Evolutionary conservation across 2,797 vertebrate genomes (phyloP), one percentile per base, ranked within the genome.

Genomic region (Harpagifer antarcticus): DNA sequence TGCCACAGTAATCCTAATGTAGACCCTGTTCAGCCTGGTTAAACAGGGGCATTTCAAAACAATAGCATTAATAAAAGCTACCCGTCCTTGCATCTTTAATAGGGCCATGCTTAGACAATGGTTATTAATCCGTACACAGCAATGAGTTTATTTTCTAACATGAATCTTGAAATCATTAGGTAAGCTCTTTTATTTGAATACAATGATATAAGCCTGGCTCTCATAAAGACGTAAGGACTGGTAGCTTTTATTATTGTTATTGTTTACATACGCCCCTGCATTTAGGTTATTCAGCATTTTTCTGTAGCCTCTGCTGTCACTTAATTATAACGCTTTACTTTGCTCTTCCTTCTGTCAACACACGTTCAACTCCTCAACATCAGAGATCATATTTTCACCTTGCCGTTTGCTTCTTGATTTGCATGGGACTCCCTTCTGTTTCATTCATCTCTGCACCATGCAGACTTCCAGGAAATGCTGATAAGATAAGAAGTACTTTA

Each of bases 1-100:
- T 72, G 23, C 17, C 55, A 55, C 42, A 81, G 50, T 48, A 55
- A 65, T 52, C 61, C 61, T 53, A 43, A 68, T 19, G 48, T 59
- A 13, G 31, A 33, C 27, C 58, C 2, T 0, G 15, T 9, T 5
- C 44, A 31, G 13, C 56, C 53, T 67, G 56, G 57, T 65, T 61
- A 52, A 69, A 72, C 8, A 20, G 3, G n/a, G 42, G n/a, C 0
- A 0, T 76, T 27, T 5, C 5, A 49, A 61, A 62, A 44, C 43
- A 43, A 70, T 37, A 23, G n/a, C 45, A n/a, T 72, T 60, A 72
- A 75, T 72, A 54, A 68, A 50, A 56, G 2, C 14, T 4, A n/a
- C 15, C 37, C 50, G 23, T 8, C 42, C 1, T 31, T 42, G 17
- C 45, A 31, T 58, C 50, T 56, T 27, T 73, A 57, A 60, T 60